phyloP scores from a whole-genome alignment of 1,140 invertebrate species.

The Papilio polyxenes region DNA sequence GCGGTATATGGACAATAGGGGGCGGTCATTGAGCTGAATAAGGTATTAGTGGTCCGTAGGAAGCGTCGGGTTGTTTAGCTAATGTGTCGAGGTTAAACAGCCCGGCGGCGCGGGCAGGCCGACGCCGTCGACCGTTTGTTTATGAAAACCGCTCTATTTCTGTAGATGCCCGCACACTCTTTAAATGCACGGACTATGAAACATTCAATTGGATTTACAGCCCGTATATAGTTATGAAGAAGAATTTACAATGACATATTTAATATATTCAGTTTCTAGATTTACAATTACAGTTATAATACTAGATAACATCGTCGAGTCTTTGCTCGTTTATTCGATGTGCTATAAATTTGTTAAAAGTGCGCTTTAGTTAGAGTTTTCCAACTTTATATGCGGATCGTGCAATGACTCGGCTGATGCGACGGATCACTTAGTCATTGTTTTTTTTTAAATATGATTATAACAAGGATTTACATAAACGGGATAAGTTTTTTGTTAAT shows the following conservation, averaged over 20 bases:
- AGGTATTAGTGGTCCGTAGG: conserved; percentile 24
- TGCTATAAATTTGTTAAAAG: neutral
- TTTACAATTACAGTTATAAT: neutral
- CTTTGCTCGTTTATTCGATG: neutral
- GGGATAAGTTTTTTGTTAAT: too few relatives aligned
- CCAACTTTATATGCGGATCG: neutral
- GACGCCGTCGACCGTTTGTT: conserved; percentile 32
- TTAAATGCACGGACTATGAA: conserved; percentile 8
- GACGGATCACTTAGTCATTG: neutral
- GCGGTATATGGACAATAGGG: conserved; percentile 27
- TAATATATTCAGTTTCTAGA: neutral
- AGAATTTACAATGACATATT: neutral
- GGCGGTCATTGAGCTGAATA: conserved; percentile 4
- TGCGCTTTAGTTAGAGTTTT: neutral
- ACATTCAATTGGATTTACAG: neutral
- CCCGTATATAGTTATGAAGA: neutral
- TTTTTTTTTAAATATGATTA: neutral
- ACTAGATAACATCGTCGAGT: too few relatives aligned
- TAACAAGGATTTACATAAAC: too few relatives aligned
- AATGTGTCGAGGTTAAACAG: conserved; percentile 53
- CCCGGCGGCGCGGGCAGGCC: conserved; percentile 18
- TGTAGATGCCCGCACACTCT: conserved; percentile 20
- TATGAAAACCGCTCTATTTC: conserved; percentile 44
- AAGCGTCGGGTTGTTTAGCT: conserved; percentile 47
- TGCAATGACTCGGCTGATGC: neutral